phyloP scores from a whole-genome alignment of 2,888 invertebrate species.

The Phyto melanocephala region DNA sequence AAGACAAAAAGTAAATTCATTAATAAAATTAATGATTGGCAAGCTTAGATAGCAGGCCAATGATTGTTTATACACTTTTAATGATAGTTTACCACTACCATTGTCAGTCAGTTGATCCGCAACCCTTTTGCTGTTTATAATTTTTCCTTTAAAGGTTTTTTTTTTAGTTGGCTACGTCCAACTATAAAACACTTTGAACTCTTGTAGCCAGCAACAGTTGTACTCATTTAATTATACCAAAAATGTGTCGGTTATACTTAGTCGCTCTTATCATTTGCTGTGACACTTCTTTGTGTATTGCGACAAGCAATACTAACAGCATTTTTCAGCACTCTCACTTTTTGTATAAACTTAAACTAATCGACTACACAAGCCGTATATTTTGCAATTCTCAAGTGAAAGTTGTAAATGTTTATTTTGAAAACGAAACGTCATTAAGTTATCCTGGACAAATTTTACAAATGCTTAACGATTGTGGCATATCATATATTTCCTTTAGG shows the following conservation, averaged over 20 bases:
- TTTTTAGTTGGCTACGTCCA: not conserved
- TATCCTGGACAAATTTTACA: constrained; percentile 71
- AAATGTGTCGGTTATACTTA: constrained; percentile 38
- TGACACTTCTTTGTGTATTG: constrained; percentile 5
- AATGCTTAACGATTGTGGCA: constrained; percentile 72
- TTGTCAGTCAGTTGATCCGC: not conserved
- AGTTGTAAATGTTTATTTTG: constrained; percentile 74
- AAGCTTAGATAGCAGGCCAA: constrained; percentile 25
- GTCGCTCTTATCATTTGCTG: constrained; percentile 18
- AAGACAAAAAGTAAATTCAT: constrained; percentile 49
- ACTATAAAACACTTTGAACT: constrained; percentile 40
- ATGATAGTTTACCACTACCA: constrained; percentile 50
- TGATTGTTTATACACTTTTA: constrained; percentile 26
- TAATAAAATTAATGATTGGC: constrained; percentile 57
- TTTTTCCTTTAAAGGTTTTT: not conserved
- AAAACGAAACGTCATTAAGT: constrained; percentile 70
- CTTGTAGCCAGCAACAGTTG: constrained; percentile 44
- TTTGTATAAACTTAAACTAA: constrained; percentile 52
- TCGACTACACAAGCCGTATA: constrained; percentile 69
- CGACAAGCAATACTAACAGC: not conserved
- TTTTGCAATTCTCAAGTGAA: constrained; percentile 72
- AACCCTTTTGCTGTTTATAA: not conserved
- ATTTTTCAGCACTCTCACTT: not conserved
- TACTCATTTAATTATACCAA: not conserved
- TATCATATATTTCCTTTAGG: constrained; percentile 74